phyloP scores from a whole-genome alignment of 2,113 vertebrate genomes.

The Hepsetus odoe region DNA sequence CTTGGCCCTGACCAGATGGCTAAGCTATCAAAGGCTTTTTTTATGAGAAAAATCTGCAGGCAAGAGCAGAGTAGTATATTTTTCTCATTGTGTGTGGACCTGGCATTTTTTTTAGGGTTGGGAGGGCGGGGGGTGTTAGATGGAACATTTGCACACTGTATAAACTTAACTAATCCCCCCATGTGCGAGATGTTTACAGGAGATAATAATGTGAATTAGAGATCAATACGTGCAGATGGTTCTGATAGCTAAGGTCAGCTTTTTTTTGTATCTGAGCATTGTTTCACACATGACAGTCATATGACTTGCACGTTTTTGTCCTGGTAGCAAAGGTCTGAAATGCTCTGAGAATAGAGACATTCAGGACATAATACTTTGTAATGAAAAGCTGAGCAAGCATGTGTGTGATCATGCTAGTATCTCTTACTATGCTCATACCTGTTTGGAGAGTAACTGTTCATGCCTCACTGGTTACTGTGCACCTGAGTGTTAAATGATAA shows the following conservation, averaged over 20 bases:
- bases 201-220: background rate
- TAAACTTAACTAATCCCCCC: background rate
- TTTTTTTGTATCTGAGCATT: background rate
- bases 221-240: background rate
- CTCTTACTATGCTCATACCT: background rate
- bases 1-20: constrained; percentile 92
- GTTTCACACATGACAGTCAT: background rate
- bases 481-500: background rate
- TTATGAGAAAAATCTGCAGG: constrained; percentile 98
- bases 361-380: constrained; percentile 9
- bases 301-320: constrained; percentile 19
- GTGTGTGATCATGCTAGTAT: background rate
- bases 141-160: constrained; percentile 14
- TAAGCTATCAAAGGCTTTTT: constrained; percentile 96
- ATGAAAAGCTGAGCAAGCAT: background rate
- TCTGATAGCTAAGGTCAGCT: background rate
- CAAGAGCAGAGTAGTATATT: constrained; percentile 84
- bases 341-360: background rate
- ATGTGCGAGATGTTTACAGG: background rate
- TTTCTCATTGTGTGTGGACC: constrained; percentile 80
- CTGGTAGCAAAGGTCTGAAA: background rate
- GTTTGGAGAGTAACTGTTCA: background rate
- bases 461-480: background rate
- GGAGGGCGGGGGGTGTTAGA: constrained; percentile 48
- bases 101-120: too few species aligned